Percentiles rank a stretch among this genome's conserved stretches.
phyloP scores from a whole-genome alignment of 2,113 vertebrate genomes.

The Lepus timidus region DNA sequence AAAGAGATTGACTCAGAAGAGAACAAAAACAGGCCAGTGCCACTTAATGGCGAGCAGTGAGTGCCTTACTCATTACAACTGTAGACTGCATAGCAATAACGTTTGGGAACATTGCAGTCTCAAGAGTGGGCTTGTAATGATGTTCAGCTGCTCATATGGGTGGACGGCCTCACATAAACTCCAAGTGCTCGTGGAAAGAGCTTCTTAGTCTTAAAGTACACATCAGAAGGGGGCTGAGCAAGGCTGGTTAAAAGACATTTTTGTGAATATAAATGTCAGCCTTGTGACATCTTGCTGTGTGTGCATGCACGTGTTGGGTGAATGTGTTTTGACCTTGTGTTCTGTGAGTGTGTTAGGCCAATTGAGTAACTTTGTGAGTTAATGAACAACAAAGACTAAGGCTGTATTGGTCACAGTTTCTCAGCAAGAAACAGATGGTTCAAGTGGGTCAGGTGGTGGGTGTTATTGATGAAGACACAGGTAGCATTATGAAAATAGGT shows the following conservation, averaged over 20 bases:
- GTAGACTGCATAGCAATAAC: conserved; percentile 62
- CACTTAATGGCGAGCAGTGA: conserved; percentile 61
- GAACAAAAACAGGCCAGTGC: conserved; percentile 73
- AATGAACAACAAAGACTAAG: background rate
- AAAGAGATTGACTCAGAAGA: conserved; percentile 78
- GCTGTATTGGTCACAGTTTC: background rate
- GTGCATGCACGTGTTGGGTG: background rate
- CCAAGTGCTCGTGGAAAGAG: conserved; percentile 45
- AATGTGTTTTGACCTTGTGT: conserved; percentile 32
- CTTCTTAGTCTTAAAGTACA: conserved; percentile 55
- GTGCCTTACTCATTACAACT: conserved; percentile 70
- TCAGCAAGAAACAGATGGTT: conserved; percentile 8
- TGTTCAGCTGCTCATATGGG: conserved; percentile 51
- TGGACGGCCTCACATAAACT: conserved; percentile 48
- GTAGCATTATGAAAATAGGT: background rate
- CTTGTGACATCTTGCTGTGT: background rate
- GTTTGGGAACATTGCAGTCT: conserved; percentile 79
- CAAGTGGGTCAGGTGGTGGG: background rate
- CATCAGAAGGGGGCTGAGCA: background rate
- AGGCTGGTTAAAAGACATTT: conserved; percentile 59
- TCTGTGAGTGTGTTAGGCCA: background rate
- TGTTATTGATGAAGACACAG: background rate
- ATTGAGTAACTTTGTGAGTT: conserved; percentile 42
- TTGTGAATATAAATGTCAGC: conserved; percentile 44
- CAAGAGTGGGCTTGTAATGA: conserved; percentile 30